phyloP scores from a whole-genome alignment of 2,113 vertebrate species.

The Myocastor coypus region DNA sequence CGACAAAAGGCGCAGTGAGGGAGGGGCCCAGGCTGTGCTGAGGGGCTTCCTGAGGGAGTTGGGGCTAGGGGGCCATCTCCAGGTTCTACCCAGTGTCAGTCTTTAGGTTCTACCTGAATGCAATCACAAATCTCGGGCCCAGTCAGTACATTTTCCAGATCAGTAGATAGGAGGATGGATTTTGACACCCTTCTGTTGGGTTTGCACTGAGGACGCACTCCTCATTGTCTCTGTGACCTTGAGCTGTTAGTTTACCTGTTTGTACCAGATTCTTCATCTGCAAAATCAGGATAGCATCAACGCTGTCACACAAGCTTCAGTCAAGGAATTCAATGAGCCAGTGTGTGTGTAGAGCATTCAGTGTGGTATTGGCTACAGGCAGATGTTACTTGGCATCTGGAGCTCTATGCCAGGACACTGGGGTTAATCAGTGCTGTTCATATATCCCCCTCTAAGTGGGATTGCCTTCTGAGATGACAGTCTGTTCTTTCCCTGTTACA shows the following conservation, averaged over 20 bases:
- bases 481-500: background rate
- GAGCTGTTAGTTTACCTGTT: background rate
- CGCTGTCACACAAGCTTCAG: rapidly evolving
- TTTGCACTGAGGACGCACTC: background rate
- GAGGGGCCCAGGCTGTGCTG: slow-evolving; percentile 93
- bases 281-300: background rate
- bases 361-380: too few species aligned
- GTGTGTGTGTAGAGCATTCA: background rate
- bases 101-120: background rate
- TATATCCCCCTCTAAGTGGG: too few species aligned
- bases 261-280: background rate
- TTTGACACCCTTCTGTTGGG: background rate
- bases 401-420: background rate
- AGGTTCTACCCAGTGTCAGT: background rate
- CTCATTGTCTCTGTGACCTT: background rate
- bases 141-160: rapidly evolving
- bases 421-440: background rate
- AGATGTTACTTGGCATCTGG: background rate
- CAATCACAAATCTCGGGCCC: background rate
- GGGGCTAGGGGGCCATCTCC: background rate
- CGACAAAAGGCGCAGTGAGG: slow-evolving; percentile 60
- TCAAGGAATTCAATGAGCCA: background rate
- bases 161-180: rapidly evolving
- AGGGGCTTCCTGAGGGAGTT: slow-evolving; percentile 87
- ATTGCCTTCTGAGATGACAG: background rate